These are phyloP conservation scores for Nemoura dubitans DNA, from an alignment of 2,888 invertebrate genomes.

Conservation along the genomic window DNA sequence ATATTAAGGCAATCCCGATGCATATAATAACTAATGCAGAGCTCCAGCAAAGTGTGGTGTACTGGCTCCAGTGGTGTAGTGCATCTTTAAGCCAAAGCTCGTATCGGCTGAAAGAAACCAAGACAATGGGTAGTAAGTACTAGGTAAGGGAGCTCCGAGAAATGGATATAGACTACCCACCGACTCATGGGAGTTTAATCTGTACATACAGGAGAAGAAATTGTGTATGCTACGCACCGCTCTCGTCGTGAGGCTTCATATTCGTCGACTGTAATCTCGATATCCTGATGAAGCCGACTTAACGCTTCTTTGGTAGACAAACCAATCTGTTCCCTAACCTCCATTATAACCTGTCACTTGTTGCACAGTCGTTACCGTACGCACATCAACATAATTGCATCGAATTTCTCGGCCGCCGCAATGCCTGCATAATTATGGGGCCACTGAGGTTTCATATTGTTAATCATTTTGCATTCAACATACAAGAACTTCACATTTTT, in stretches of 20 bases:
- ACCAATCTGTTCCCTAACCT: constrained; percentile 41
- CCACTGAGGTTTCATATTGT: too few relatives aligned
- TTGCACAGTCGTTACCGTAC: neutral
- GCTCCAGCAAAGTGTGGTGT: constrained; percentile 74
- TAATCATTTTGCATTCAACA: too few relatives aligned
- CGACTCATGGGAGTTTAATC: constrained; percentile 64
- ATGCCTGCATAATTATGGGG: too few relatives aligned
- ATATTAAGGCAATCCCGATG: constrained; percentile 64
- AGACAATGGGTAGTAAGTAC: neutral
- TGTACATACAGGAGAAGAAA: too few relatives aligned
- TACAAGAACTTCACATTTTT: too few relatives aligned
- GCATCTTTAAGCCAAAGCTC: constrained; percentile 63
- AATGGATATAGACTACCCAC: constrained; percentile 54
- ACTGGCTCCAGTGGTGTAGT: constrained; percentile 65
- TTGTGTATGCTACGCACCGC: constrained; percentile 59
- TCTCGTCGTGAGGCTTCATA: constrained; percentile 69
- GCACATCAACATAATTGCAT: too few relatives aligned
- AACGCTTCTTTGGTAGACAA: constrained; percentile 72
- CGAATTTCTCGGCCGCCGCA: too few relatives aligned
- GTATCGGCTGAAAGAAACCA: constrained; percentile 61
- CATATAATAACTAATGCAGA: constrained; percentile 68
- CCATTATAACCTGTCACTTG: neutral
- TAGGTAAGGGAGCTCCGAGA: too few relatives aligned
- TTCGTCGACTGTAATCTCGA: constrained; percentile 70
- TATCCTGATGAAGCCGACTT: constrained; percentile 74